Base-by-base conservation (phyloP, 2,113 vertebrate species). In the Phrynosoma blainvillii region DNA sequence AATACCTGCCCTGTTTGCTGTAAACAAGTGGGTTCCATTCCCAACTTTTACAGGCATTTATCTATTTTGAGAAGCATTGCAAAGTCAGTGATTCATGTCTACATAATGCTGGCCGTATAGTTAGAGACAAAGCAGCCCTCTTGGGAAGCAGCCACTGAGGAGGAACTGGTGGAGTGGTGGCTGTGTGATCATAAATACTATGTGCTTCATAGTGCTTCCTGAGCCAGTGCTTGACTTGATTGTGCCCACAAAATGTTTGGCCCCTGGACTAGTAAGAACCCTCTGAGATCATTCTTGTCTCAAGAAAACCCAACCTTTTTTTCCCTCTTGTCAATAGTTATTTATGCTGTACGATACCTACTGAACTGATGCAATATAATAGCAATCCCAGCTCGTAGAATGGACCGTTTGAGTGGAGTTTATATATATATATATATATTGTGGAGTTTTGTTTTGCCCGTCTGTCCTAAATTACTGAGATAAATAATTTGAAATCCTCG, bases 1-100 rank as follows among this genome's bases (percentile, higher is more conserved):
- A 90, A 91, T 62, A 90, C 84, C 84, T 89, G 75, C 86, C 82
- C 85, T 77, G 91, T 16, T 2, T 2, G 47, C 11, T 54, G 90
- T 90, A 89, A 95, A 93, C 89, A 92, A 79, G 65, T 27, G 40
- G 27, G 70, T 79, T 89, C 77, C 79, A 6, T 42, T 79, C 42
- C 59, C 11, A 0, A 0, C 0, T 0, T 5, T 82, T 87, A 77
- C 3, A 5, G 66, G 36, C 0, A 2, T 71, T 86, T 30, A n/a
- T 83, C 0, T 14, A 23, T 79, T 91, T 79, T 79, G 73, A 59
- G 66, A 90, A 78, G 85, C 56, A 70, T 6, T 9, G 14, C 75
- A 36, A 62, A 85, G 54, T 32, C 68, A 54, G 52, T 7, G 86
- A 84, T 70, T 1, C 66, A 6, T 74, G 56, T 66, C 47, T 65